These are phyloP conservation scores for Chrysopa pallens DNA, from an alignment of 1,140 invertebrate species.

Conservation along the genomic window DNA sequence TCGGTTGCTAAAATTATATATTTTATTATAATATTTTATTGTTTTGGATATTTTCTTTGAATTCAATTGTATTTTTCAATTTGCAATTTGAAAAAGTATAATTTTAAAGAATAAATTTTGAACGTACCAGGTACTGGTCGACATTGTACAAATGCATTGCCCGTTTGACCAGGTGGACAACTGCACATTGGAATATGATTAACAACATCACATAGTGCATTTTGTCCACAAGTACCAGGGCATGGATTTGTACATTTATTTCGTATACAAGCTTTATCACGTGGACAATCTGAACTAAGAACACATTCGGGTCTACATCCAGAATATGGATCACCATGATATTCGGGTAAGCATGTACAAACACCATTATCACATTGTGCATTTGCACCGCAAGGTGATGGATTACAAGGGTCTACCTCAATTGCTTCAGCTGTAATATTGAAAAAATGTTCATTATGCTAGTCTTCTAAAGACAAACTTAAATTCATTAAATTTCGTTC, in stretches of 20 bases:
- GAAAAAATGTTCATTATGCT: too few relatives aligned
- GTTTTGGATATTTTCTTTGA: too few relatives aligned
- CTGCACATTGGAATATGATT: slow-evolving; percentile 53
- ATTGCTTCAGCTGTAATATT: slow-evolving; percentile 14
- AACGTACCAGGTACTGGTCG: slow-evolving; percentile 26
- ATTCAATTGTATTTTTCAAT: too few relatives aligned
- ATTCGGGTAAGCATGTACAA: slow-evolving; percentile 43
- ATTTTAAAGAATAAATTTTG: not conserved
- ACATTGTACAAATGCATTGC: slow-evolving; percentile 34
- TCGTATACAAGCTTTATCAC: slow-evolving; percentile 45
- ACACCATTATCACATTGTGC: slow-evolving; percentile 49
- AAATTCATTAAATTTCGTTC: slow-evolving; percentile 7
- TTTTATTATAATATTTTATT: not conserved
- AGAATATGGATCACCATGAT: slow-evolving; percentile 43
- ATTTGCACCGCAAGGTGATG: slow-evolving; percentile 59
- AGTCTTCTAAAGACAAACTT: slow-evolving; percentile 22
- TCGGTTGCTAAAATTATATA: slow-evolving; percentile 8
- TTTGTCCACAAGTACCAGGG: slow-evolving; percentile 48
- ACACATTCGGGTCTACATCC: slow-evolving; percentile 52
- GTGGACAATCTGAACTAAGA: slow-evolving; percentile 48
- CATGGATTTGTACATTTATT: slow-evolving; percentile 60
- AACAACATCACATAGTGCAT: slow-evolving; percentile 52
- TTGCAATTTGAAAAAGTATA: not conserved
- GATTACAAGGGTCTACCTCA: slow-evolving; percentile 41
- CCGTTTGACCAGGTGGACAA: slow-evolving; percentile 43